phyloP scores from a whole-genome alignment of 1,140 invertebrate genomes.

The Philopotamus ludificatus region DNA sequence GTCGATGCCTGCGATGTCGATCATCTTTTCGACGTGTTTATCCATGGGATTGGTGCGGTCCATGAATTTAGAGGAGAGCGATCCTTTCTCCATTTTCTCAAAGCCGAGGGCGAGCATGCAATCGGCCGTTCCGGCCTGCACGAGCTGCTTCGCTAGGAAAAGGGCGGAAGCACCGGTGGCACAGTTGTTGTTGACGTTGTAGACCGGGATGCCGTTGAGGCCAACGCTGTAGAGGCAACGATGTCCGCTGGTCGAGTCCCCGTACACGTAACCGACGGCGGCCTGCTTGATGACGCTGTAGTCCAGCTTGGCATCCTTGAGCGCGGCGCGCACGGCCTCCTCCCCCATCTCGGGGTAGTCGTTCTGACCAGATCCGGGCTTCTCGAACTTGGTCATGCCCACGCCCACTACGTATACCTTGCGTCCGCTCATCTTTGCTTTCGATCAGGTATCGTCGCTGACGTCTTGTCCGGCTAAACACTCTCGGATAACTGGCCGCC shows the following conservation, averaged over 20 bases:
- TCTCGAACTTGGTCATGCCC: conserved; percentile 89
- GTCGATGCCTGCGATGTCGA: conserved; percentile 75
- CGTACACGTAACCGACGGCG: conserved; percentile 92
- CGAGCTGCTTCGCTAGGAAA: conserved; percentile 84
- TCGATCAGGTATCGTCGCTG: not conserved
- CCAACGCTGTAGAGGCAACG: conserved; percentile 92
- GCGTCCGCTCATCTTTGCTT: not conserved
- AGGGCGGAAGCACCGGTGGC: conserved; percentile 93
- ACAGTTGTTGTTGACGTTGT: conserved; percentile 99
- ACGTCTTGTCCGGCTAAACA: not conserved
- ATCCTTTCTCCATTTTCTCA: conserved; percentile 97
- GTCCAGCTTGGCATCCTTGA: conserved; percentile 81
- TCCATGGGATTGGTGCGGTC: conserved; percentile 94
- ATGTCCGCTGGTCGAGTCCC: conserved; percentile 96
- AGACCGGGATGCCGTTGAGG: conserved; percentile 95
- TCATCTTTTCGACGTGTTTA: conserved; percentile 85
- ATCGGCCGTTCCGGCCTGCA: conserved; percentile 81
- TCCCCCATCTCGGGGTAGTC: conserved; percentile 96
- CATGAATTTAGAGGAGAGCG: conserved; percentile 74
- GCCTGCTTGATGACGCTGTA: conserved; percentile 85
- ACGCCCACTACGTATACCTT: conserved; percentile 92
- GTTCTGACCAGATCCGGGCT: conserved; percentile 77
- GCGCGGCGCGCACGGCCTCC: conserved; percentile 87
- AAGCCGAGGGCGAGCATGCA: conserved; percentile 94
- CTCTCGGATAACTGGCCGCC: not conserved